Evolutionary conservation across 2,888 invertebrate species (phyloP).

Genomic region (Drosophila rellima): DNA sequence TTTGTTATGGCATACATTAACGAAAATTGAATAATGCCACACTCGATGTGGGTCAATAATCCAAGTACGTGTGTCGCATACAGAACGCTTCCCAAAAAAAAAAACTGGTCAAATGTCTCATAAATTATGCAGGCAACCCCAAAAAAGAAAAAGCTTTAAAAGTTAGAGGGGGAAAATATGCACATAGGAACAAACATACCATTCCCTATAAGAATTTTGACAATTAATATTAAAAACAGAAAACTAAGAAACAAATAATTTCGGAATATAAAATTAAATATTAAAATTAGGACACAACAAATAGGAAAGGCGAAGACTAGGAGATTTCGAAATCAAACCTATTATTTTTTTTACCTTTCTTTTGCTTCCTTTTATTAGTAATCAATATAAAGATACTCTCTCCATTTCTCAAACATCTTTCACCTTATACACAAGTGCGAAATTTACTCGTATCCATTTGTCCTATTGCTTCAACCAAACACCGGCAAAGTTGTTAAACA

Average conservation of each 20-base stretch:
- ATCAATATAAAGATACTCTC: not conserved
- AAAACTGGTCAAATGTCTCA: constrained; percentile 35
- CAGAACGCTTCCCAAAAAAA: constrained; percentile 15
- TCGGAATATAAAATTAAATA: no score
- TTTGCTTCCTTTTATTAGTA: not conserved
- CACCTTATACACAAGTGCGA: constrained; percentile 24
- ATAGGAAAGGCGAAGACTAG: no score
- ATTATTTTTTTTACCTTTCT: no score
- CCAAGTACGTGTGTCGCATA: constrained; percentile 52
- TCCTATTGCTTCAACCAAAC: constrained; percentile 29
- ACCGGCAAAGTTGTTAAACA: constrained; percentile 50
- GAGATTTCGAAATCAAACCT: no score
- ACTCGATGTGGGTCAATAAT: constrained; percentile 60
- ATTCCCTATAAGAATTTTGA: not conserved
- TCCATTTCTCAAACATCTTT: constrained; percentile 40
- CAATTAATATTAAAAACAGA: not conserved
- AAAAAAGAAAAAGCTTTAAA: constrained; percentile 5
- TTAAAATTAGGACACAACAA: no score
- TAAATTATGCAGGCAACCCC: constrained; percentile 61
- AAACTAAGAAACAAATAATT: no score
- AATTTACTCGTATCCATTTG: constrained; percentile 8
- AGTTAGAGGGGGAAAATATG: not conserved
- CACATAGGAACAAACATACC: not conserved
- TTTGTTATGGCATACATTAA: constrained; percentile 34
- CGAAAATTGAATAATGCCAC: constrained; percentile 65